Evolutionary conservation across 2,888 invertebrate species (phyloP), one percentile per base, ranked within the genome.

Genomic region (Rhabditophanes sp.): DNA sequence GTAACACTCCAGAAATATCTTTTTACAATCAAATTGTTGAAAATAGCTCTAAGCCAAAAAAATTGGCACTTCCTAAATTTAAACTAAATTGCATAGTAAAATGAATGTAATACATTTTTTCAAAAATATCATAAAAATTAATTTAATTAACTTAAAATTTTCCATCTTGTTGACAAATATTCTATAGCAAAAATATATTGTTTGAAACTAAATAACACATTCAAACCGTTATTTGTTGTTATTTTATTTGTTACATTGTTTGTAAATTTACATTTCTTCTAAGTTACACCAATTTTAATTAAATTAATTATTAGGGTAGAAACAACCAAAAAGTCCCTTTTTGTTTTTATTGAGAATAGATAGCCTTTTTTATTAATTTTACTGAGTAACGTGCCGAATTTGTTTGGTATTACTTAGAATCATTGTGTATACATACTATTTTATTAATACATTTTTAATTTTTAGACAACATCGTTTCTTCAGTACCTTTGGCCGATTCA

Each of bases 341-440:
- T 32, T 32, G 15, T 30, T 15, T 28, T 14, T 17, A 6, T 4
- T 30, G 7, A 28, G 15, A 15, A 4, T 11, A 9, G 17, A 6
- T n/a, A 3, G 1, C n/a, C 26, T 30, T 30, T 18, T 12, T 30
- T 8, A 29, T 21, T 18, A 16, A 15, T 17, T 12, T n/a, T 3
- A 28, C 17, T 3, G 30, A 21, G 11, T 17, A 32, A 12, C 30
- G 30, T 8, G 15, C 30, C 30, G 20, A 30, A 30, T 11, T 11
- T 11, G n/a, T n/a, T n/a, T n/a, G n/a, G n/a, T n/a, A n/a, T n/a
- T n/a, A n/a, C n/a, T n/a, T n/a, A n/a, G n/a, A n/a, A n/a, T n/a
- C n/a, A n/a, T n/a, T n/a, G n/a, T n/a, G n/a, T n/a, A n/a, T n/a
- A n/a, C n/a, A n/a, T n/a, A n/a, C n/a, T n/a, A n/a, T n/a, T n/a